Evolutionary conservation across 2,797 vertebrate genomes (phyloP), one percentile per base, ranked within the genome.

Genomic region (Acanthopagrus latus): DNA sequence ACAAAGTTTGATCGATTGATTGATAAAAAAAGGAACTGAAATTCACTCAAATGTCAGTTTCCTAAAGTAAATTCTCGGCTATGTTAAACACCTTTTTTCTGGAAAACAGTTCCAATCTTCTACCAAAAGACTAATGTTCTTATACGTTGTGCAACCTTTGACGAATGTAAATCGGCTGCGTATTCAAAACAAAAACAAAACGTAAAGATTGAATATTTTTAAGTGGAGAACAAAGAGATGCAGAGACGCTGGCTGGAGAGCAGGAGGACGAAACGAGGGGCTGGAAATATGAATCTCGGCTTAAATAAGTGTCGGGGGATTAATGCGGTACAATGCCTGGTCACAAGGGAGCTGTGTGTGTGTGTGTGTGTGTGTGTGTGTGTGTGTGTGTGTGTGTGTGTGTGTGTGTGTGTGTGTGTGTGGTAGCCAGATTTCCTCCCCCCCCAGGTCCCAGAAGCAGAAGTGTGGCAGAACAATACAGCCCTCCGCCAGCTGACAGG

Each of bases 401-500:
- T 67, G n/a, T n/a, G 13, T 60, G 65, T 77, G 66, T 58, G 64
- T 78, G 62, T 62, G 18, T 47, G 25, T 47, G 73, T 71, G 71
- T 67, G 1, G 64, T 43, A 9, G 23, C 13, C 57, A 64, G 66
- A 55, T 33, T 33, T 33, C 33, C 33, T 29, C 50, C 60, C 20
- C 65, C 55, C 59, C 55, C 56, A 38, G 46, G 47, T 79, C 74
- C 79, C 84, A 80, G 76, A 63, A 84, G 69, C 83, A 87, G 83
- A 88, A 89, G 87, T 82, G 86, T 89, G 88, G 84, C 87, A 85
- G 90, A 91, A 93, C 91, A 90, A 93, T 91, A 69, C 80, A 82
- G 68, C 71, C 86, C 76, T 9, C 89, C 89, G 88, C 84, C 87
- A 88, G 86, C 80, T 88, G 81, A 90, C 78, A 74, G 85, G 75